A percentile compares a stretch with the other conserved stretches of the same genome.
Conservation (phyloP, 1,140 invertebrate species). For the Ceratitis capitata region DNA sequence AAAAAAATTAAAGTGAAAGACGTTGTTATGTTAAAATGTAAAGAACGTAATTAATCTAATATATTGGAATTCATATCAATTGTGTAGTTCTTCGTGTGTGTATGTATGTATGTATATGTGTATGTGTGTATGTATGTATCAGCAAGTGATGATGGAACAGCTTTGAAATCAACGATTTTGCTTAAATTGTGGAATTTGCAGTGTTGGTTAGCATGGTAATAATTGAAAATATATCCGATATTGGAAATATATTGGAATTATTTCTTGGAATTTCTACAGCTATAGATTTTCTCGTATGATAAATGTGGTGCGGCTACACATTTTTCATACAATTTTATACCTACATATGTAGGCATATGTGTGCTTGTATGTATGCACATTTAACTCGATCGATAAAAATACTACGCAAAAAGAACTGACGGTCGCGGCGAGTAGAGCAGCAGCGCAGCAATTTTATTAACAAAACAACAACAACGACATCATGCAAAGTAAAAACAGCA, state of each 20-base stretch:
- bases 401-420: conserved; percentile 44
- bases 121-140: not conserved
- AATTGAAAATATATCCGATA: not conserved
- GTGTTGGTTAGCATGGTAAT: not conserved
- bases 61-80: not conserved
- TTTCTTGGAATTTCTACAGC: not conserved
- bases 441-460: too few species aligned
- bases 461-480: conserved; percentile 17
- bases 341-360: too few species aligned
- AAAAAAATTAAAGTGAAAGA: not conserved
- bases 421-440: not conserved
- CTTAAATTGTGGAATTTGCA: not conserved
- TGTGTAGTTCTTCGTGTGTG: not conserved
- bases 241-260: not conserved
- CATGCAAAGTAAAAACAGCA: conserved; percentile 6
- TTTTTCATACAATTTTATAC: too few species aligned
- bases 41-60: not conserved
- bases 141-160: not conserved
- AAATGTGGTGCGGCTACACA: conserved; percentile 17
- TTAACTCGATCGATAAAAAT: conserved; percentile 45
- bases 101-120: not conserved
- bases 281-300: not conserved
- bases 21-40: not conserved
- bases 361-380: not conserved
- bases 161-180: not conserved